Base-by-base conservation (phyloP, 2,797 vertebrate species). In the Poecilia velifera region DNA sequence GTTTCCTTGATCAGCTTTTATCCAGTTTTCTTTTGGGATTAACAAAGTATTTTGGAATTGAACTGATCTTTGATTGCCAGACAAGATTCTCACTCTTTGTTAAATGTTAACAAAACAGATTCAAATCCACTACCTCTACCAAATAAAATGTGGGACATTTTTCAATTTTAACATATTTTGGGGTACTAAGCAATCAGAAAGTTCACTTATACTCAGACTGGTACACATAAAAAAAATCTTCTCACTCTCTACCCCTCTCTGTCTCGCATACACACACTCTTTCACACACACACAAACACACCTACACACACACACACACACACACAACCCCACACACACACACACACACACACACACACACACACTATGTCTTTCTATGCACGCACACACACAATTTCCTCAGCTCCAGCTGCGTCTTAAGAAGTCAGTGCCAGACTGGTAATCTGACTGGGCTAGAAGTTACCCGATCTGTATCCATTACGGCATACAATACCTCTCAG, bases 341-440 rank as follows among this genome's bases (percentile, higher is more conserved):
- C 79, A 25, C 80, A 71, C 74, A 62, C 47, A 9, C 64, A 39
- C 31, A 0, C 57, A n/a, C 45, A 3, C 25, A 22, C 79, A 25
- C 80, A 71, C 74, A 62, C 47, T 49, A 49, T 51, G 49, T 51
- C 49, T 51, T 51, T 57, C 25, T 57, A 57, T 57, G 49, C 49
- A 77, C 73, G 62, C 74, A 72, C 73, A 66, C 59, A 49, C 13
- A 7, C 53, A 81, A 75, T 72, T 85, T 82, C 87, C 83, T 79
- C 84, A 87, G 84, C 89, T 89, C 91, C 93, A 93, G 92, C 90
- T 94, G 91, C 86, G 86, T 88, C 88, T 91, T 92, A 88, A 91
- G 89, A 92, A 93, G 90, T 93, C 87, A 78, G 81, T 59, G 89
- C 90, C 90, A 90, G 87, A 86, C 88, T 79, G 86, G 86, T 91